These are phyloP conservation scores for Siniperca scherzeri DNA, from an alignment of 2,797 vertebrate genomes.

Conservation along the genomic window DNA sequence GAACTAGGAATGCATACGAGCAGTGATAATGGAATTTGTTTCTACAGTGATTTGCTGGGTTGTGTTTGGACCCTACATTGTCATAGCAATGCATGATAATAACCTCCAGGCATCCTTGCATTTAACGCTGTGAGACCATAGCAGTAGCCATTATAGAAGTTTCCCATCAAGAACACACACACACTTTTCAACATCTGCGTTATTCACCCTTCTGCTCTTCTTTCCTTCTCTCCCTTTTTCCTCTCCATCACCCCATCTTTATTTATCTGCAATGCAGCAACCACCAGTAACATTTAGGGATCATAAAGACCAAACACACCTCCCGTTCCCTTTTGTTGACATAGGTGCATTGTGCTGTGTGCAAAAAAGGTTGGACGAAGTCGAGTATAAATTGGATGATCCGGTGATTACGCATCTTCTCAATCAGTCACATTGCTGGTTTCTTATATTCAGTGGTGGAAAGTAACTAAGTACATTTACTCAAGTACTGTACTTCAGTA, in stretches of 20 bases:
- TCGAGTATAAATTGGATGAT: neutral
- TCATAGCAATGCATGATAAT: slow-evolving; percentile 43
- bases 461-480: neutral
- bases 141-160: slow-evolving; percentile 32
- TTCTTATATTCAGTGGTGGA: neutral
- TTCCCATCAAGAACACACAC: slow-evolving; percentile 17
- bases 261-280: slow-evolving; percentile 45
- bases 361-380: neutral
- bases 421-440: neutral
- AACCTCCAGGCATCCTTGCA: slow-evolving; percentile 41
- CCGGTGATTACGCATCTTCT: neutral
- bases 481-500: neutral
- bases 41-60: slow-evolving; percentile 43
- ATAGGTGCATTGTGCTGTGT: neutral
- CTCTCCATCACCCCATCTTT: neutral
- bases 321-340: neutral
- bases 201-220: neutral
- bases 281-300: slow-evolving; percentile 3
- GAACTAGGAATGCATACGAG: slow-evolving; percentile 54
- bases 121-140: slow-evolving; percentile 24
- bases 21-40: slow-evolving; percentile 62
- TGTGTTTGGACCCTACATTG: slow-evolving; percentile 38
- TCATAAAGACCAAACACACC: slow-evolving; percentile 6
- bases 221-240: neutral
- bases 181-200: neutral